Conservation (phyloP, 37 sponge, comb jelly and placozoan genomes). For the Tethya wilhelma region DNA sequence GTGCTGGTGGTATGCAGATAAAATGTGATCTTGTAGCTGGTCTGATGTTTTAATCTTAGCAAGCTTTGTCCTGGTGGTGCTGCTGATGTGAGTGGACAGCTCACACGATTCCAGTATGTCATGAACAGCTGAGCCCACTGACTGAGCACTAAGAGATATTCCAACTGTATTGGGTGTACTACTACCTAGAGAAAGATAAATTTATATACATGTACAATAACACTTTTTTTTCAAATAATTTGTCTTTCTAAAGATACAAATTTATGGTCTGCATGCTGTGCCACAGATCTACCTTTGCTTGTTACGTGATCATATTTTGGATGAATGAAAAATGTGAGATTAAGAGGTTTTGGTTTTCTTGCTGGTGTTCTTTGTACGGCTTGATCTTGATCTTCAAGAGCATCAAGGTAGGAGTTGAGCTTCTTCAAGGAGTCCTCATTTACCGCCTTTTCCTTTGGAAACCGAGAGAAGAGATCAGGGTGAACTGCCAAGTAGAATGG, state of each 20-base stretch:
- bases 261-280: too few species aligned
- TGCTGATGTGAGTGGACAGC: neutral
- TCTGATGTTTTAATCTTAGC: neutral
- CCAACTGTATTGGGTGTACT: neutral
- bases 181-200: too few species aligned
- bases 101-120: slow-evolving; percentile 13
- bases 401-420: slow-evolving; percentile 35
- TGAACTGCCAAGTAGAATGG: slow-evolving; percentile 50
- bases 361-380: neutral
- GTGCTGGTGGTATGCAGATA: neutral
- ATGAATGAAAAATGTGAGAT: neutral
- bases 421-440: slow-evolving; percentile 43
- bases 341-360: neutral
- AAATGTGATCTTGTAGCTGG: neutral
- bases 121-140: neutral
- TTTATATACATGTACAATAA: too few species aligned
- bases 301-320: too few species aligned
- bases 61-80: neutral
- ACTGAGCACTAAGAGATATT: neutral
- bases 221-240: too few species aligned
- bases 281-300: too few species aligned
- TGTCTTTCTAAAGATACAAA: too few species aligned
- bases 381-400: neutral
- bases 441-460: slow-evolving; percentile 20
- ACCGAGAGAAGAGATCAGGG: slow-evolving; percentile 29